Conservation (phyloP, 1,140 invertebrate species). For the Aphaenogaster floridana region DNA sequence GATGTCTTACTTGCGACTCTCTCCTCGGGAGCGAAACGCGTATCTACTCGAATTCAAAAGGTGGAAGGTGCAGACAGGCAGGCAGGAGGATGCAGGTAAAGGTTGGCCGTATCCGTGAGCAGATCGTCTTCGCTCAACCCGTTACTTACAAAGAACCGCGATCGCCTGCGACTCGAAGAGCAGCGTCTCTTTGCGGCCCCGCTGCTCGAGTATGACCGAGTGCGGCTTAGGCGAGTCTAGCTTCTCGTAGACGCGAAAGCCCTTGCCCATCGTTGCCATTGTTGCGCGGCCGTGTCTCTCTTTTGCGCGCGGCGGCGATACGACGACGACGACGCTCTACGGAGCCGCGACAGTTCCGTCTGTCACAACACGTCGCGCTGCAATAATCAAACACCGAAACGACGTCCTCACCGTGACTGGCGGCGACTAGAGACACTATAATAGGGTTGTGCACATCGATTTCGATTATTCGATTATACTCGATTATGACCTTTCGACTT, state of each 20-base stretch:
- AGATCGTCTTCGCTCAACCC: background rate
- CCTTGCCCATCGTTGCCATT: slow-evolving; percentile 96
- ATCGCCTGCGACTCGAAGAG: slow-evolving; percentile 97
- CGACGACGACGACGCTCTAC: slow-evolving; percentile 5
- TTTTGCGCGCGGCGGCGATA: slow-evolving; percentile 26
- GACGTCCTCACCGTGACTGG: too few relatives aligned
- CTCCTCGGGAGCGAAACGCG: background rate
- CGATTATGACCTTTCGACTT: too few relatives aligned
- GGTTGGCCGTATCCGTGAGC: background rate
- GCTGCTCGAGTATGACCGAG: slow-evolving; percentile 95
- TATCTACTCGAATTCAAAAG: background rate
- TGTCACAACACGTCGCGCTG: slow-evolving; percentile 47
- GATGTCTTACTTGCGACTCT: too few relatives aligned
- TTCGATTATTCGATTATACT: too few relatives aligned
- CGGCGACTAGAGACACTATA: too few relatives aligned
- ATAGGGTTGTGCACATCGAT: too few relatives aligned
- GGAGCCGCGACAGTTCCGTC: slow-evolving; percentile 54
- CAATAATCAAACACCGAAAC: background rate
- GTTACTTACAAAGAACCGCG: slow-evolving; percentile 92
- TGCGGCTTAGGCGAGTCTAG: slow-evolving; percentile 94
- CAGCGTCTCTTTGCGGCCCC: slow-evolving; percentile 94
- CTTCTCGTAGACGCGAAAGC: slow-evolving; percentile 96
- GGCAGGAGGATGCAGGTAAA: background rate
- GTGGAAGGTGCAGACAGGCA: background rate
- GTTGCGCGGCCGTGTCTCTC: slow-evolving; percentile 59